Percentiles rank a stretch among this genome's conserved stretches.
These are phyloP conservation scores for Drosophila trapezifrons DNA, from an alignment of 1,140 invertebrate species.

Conservation along the genomic window DNA sequence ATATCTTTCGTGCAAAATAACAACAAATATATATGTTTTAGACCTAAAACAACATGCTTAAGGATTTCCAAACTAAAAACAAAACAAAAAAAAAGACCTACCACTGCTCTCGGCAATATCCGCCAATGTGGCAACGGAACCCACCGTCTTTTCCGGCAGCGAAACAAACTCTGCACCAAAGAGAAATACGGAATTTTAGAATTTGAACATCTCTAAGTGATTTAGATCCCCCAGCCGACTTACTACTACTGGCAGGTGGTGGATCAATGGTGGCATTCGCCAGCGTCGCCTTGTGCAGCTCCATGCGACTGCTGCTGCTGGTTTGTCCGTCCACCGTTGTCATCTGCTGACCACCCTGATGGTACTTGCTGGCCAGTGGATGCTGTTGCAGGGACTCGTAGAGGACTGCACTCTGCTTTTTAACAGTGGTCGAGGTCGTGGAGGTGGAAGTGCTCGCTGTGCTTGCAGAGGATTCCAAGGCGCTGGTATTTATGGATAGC, in stretches of 20 bases:
- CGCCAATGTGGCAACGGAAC: slow-evolving; percentile 58
- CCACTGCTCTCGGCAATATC: slow-evolving; percentile 74
- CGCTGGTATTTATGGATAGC: slow-evolving; percentile 78
- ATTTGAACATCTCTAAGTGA: background rate
- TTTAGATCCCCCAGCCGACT: background rate
- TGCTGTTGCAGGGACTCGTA: slow-evolving; percentile 82
- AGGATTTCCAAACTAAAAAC: no score
- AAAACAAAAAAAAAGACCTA: slow-evolving; percentile 22
- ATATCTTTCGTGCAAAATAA: no score
- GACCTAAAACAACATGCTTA: no score
- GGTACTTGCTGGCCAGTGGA: slow-evolving; percentile 71
- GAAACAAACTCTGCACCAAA: slow-evolving; percentile 56
- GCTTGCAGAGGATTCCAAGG: slow-evolving; percentile 41
- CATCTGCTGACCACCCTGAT: slow-evolving; percentile 39
- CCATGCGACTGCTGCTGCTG: slow-evolving; percentile 72
- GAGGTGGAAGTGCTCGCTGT: slow-evolving; percentile 28
- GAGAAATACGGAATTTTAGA: slow-evolving; percentile 3
- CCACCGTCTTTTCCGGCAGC: slow-evolving; percentile 40
- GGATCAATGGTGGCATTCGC: slow-evolving; percentile 72
- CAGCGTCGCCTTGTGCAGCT: slow-evolving; percentile 78
- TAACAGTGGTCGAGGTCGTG: slow-evolving; percentile 38
- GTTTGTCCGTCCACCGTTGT: slow-evolving; percentile 69
- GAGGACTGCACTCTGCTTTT: slow-evolving; percentile 76
- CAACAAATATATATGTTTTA: no score
- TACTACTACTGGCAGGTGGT: slow-evolving; percentile 27